Base-by-base conservation (phyloP, 2,888 invertebrate genomes). In the Athrips mouffetella region DNA sequence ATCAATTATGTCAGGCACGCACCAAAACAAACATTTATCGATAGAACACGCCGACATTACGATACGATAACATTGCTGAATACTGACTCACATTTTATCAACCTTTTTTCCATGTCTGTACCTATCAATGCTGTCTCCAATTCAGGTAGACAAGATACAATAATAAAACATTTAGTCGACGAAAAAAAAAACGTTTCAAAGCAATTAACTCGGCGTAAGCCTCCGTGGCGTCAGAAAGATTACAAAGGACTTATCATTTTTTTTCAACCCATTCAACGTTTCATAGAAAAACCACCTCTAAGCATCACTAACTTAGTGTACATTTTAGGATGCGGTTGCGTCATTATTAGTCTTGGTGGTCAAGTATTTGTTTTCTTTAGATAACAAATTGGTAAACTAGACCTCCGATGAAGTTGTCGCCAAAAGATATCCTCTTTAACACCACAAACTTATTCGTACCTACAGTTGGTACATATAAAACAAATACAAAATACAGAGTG, bases 191-290 rank as follows among this genome's bases (percentile, higher is more conserved):
- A 64, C 53, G 73, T 77, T 80, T 72, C 72, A 68, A 84, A 83
- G 81, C 86, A 87, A 88, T 88, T 87, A 88, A 84, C 76, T 79
- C 65, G 60, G 67, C 73, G 70, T 84, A 72, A 84, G 76, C 78
- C 78, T 74, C 75, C 58, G 63, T 85, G 87, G 87, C 87, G 87
- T 87, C 87, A 85, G 80, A 63, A 70, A 78, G 83, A 85, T 87
- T 84, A 86, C 84, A 84, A 81, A 76, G 76, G 80, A 82, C 76
- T 83, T 86, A 85, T 82, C 82, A 80, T 78, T 75, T 80, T 83
- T 83, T 50, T 80, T 80, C 70, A 4, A 16, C 8, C 1, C 29
- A n/a, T 27, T 16, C 29, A 18, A 18, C 29, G 18, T 42, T 16
- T 16, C 29, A 42, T 18, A 42, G 10, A 27, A 57, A 55, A 52